These are phyloP conservation scores for Athene noctua DNA, from an alignment of 2,113 vertebrate genomes.

Conservation along the genomic window DNA sequence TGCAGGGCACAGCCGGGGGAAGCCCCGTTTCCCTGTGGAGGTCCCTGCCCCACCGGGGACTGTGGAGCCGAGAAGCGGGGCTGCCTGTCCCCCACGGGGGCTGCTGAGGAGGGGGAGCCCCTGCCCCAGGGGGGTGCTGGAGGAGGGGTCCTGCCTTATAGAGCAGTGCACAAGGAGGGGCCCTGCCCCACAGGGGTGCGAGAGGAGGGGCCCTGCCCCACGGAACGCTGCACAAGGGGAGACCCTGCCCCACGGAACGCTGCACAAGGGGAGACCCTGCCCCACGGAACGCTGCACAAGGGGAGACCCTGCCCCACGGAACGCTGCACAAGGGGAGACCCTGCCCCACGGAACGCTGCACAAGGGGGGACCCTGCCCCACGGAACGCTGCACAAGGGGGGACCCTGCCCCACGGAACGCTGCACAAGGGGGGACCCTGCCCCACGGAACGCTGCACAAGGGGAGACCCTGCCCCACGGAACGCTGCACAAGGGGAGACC, in stretches of 20 bases:
- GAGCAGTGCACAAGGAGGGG: fast-evolving
- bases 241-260: neutral
- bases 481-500: neutral
- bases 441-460: too few species aligned
- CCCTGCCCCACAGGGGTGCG: neutral
- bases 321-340: neutral
- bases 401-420: too few species aligned
- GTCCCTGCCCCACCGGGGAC: neutral
- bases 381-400: too few species aligned
- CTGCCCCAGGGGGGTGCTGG: neutral
- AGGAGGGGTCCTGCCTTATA: neutral
- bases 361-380: neutral
- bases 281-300: neutral
- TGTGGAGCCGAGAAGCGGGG: neutral
- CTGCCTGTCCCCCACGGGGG: neutral
- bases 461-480: neutral
- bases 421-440: neutral
- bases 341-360: neutral
- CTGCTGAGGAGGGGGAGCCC: too few species aligned
- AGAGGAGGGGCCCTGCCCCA: neutral
- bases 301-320: neutral
- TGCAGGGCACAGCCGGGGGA: neutral
- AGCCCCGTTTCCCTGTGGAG: neutral
- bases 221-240: too few species aligned
- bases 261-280: neutral